Percentiles rank a stretch among this genome's conserved stretches.
Evolutionary conservation across 1,140 invertebrate genomes (phyloP).

Genomic region (Physella acuta): DNA sequence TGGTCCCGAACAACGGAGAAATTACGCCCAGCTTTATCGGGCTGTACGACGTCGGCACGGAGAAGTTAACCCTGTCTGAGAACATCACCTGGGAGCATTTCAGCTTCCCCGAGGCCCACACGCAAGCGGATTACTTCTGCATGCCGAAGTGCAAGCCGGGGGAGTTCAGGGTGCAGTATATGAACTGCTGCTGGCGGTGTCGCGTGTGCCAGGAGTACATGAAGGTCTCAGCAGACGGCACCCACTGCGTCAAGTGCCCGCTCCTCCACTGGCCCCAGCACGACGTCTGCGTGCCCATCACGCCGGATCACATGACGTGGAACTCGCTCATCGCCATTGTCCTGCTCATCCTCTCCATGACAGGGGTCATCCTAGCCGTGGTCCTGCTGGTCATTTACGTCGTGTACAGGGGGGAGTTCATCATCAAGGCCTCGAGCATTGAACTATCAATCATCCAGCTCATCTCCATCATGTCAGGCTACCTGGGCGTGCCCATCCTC

Average conservation of each 20-base stretch:
- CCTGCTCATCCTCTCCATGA: conserved; percentile 59
- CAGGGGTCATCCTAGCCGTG: conserved; percentile 59
- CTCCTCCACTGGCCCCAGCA: conserved; percentile 59
- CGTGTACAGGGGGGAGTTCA: conserved; percentile 80
- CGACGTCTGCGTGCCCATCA: conserved; percentile 62
- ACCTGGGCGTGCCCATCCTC: conserved; percentile 81
- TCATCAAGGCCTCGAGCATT: conserved; percentile 85
- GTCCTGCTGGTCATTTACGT: conserved; percentile 67
- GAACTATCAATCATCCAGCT: conserved; percentile 86
- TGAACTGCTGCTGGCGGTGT: conserved; percentile 33
- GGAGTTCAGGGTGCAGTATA: conserved; percentile 18
- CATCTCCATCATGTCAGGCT: conserved; percentile 83
- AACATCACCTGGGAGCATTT: not conserved
- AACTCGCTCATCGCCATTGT: conserved; percentile 55
- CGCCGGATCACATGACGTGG: conserved; percentile 13
- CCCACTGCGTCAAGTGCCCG: conserved; percentile 38
- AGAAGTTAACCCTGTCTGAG: not conserved
- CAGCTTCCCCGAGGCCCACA: not conserved
- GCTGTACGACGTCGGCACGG: not conserved
- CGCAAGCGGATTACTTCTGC: not conserved
- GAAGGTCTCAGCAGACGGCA: conserved; percentile 27
- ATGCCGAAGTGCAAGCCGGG: not conserved
- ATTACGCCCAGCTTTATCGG: not conserved
- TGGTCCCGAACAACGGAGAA: not conserved
- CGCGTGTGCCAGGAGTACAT: conserved; percentile 30